These are phyloP conservation scores for Vireo altiloquus DNA, from an alignment of 2,113 vertebrate genomes.

Conservation along the genomic window DNA sequence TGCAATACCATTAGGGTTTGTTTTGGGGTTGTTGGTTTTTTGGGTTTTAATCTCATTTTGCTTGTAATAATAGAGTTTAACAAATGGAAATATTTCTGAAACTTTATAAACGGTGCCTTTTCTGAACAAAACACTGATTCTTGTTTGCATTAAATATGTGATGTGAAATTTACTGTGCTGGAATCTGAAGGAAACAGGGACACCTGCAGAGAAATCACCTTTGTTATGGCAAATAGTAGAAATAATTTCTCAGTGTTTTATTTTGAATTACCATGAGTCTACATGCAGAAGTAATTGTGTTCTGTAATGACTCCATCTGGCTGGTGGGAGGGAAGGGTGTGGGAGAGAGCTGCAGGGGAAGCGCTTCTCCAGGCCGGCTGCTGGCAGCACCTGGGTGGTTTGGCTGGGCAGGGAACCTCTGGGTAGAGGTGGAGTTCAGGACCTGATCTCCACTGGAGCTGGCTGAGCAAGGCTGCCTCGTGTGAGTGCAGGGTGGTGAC, in stretches of 20 bases:
- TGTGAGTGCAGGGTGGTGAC: accelerated
- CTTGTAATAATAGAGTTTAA: neutral
- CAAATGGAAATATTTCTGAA: neutral
- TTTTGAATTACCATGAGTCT: constrained; percentile 14
- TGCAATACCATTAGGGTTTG: neutral
- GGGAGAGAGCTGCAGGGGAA: neutral
- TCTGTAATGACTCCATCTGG: neutral
- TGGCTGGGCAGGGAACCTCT: neutral
- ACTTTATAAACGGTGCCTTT: neutral
- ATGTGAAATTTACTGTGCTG: constrained; percentile 42
- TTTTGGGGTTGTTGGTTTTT: neutral
- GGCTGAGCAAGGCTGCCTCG: neutral
- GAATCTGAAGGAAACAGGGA: neutral
- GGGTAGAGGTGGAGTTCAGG: accelerated
- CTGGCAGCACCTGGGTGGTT: accelerated
- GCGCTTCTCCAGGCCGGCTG: neutral
- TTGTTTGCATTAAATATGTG: neutral
- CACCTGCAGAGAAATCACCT: constrained; percentile 6
- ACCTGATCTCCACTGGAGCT: neutral
- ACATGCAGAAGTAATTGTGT: constrained; percentile 37
- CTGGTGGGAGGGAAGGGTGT: neutral
- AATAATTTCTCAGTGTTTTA: constrained; percentile 9
- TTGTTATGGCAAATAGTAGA: constrained; percentile 1
- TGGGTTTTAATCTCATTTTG: neutral
- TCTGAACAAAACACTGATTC: neutral